Evolutionary conservation across 2,888 invertebrate species (phyloP).

Genomic region (Hoplodrina ambigua): DNA sequence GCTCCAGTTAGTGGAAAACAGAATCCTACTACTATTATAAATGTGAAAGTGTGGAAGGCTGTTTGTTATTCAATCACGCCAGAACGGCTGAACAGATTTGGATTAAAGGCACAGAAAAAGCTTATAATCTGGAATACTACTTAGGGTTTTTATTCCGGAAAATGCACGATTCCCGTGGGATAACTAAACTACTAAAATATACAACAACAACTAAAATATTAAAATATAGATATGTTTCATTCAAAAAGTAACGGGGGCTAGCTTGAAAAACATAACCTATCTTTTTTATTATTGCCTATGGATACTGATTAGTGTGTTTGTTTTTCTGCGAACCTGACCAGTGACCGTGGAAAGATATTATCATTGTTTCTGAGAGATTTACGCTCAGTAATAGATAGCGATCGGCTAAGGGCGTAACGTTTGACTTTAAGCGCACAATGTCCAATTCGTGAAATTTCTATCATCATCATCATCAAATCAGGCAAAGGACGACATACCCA

Average conservation of each 20-base stretch:
- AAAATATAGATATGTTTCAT: too few relatives aligned
- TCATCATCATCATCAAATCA: too few relatives aligned
- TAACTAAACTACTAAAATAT: too few relatives aligned
- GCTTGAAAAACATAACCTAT: constrained; percentile 11
- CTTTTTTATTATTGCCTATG: background rate
- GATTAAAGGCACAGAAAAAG: too few relatives aligned
- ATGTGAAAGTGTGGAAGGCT: too few relatives aligned
- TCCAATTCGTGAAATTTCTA: background rate
- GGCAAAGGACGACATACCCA: too few relatives aligned
- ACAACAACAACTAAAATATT: too few relatives aligned
- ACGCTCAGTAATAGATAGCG: background rate
- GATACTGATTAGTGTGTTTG: constrained; percentile 35
- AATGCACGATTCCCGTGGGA: too few relatives aligned
- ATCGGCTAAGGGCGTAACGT: background rate
- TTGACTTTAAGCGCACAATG: background rate
- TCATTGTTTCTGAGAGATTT: constrained; percentile 16
- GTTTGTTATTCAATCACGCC: too few relatives aligned
- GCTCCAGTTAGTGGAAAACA: constrained; percentile 19
- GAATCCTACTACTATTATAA: background rate
- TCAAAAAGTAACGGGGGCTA: background rate
- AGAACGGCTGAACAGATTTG: too few relatives aligned
- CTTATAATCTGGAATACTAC: too few relatives aligned
- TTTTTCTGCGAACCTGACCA: constrained; percentile 10
- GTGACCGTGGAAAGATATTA: constrained; percentile 5
- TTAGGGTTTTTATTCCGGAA: too few relatives aligned